Conservation (phyloP, 2,113 vertebrate species). For the Paracanthobrama guichenoti region DNA sequence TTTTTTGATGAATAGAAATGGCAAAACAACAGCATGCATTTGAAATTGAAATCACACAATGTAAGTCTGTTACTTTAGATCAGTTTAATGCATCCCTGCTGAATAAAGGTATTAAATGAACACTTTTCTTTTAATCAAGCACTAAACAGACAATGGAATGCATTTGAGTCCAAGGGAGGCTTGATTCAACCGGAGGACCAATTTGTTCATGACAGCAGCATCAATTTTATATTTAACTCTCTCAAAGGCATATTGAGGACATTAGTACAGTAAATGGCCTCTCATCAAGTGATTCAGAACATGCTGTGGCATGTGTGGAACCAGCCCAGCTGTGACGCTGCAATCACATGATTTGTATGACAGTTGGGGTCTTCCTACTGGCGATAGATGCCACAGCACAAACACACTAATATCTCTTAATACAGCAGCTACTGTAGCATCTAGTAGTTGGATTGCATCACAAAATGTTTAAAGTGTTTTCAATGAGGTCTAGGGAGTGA, state of each 20-base stretch:
- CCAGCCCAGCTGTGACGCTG: conserved; percentile 5
- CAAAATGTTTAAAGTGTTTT: background rate
- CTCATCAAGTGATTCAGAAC: conserved; percentile 26
- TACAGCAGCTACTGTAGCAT: background rate
- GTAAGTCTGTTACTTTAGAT: background rate
- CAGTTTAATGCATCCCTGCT: background rate
- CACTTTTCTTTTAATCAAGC: background rate
- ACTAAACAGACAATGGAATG: background rate
- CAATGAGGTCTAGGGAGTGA: background rate
- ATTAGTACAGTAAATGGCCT: conserved; percentile 34
- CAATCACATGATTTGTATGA: conserved; percentile 8
- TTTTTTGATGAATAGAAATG: background rate
- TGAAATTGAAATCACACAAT: background rate
- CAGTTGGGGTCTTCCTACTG: background rate
- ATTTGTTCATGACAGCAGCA: conserved; percentile 8
- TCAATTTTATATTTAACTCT: conserved; percentile 14
- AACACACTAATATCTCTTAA: background rate
- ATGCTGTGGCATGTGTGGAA: conserved; percentile 17
- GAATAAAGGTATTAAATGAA: background rate
- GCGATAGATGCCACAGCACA: background rate
- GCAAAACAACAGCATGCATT: background rate
- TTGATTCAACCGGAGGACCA: background rate
- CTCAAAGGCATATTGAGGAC: conserved; percentile 21
- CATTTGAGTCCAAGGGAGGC: background rate
- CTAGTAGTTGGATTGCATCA: background rate